Evolutionary conservation across 2,888 invertebrate species (phyloP), one percentile per base, ranked within the genome.

Genomic region (Adineta ricciae): DNA sequence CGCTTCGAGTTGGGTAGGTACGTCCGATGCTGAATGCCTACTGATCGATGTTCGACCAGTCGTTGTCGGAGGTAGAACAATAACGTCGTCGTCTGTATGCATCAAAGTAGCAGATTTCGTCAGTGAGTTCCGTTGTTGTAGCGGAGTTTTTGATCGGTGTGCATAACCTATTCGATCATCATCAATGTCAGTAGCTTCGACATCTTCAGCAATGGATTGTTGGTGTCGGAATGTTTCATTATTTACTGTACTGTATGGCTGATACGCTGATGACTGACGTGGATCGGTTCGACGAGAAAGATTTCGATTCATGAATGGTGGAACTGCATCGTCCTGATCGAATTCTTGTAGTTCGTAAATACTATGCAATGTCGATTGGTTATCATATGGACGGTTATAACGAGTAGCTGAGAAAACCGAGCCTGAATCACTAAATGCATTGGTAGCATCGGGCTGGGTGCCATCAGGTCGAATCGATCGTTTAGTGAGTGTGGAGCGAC

Each of bases 331-430:
- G 41, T 41, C 24, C 41, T 78, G 41, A n/a, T 24, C 78, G 24
- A 41, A 38, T 24, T 78, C 78, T 41, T 78, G 38, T 41, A 78
- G 41, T 41, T 78, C 78, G 41, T n/a, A 78, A 24, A 78, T 21
- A 78, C 78, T 78, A n/a, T 78, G 78, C 19, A 78, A 19, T n/a
- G 78, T 78, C 24, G 78, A 78, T 78, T 78, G 78, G n/a, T n/a
- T n/a, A 41, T 78, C 78, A 78, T 41, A 78, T 32, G 64, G 64
- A 38, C 78, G 38, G 14, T 0, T 2, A 24, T 11, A 78, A 41
- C 41, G 78, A 3, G 5, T 5, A 32, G 41, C 78, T 24, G 24
- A n/a, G 21, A 14, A 7, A 1, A 41, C n/a, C 41, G 78, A 41
- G n/a, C 9, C n/a, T 1, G 24, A 9, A 14, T 78, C 78, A 78